Conservation (phyloP, 2,113 vertebrate species). For the Spermophilus dauricus region DNA sequence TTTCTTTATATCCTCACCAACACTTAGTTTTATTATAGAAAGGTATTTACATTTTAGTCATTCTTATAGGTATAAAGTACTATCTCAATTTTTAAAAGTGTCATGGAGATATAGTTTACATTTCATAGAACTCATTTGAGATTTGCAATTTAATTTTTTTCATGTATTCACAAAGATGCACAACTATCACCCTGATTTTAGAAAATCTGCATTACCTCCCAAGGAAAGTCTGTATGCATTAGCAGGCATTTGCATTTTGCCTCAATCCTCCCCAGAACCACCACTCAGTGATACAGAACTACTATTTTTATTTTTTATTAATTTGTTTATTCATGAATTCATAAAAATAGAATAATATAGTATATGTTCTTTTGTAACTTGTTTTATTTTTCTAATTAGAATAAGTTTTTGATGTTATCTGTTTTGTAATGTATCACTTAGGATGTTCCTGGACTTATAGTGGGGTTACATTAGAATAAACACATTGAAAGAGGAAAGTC, state of each 20-base stretch:
- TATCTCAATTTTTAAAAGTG: background rate
- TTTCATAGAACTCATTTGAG: background rate
- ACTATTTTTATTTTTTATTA: background rate
- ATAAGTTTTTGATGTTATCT: background rate
- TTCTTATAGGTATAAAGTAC: background rate
- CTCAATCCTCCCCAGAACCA: no score
- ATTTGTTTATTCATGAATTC: background rate
- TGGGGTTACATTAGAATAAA: background rate
- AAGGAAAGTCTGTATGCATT: background rate
- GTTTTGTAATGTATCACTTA: background rate
- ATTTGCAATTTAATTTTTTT: background rate
- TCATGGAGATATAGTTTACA: background rate
- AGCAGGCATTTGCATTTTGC: background rate
- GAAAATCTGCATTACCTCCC: background rate
- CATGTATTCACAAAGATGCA: background rate
- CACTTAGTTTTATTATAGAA: background rate
- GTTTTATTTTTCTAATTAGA: background rate
- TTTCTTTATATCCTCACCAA: background rate
- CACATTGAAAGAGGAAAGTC: background rate
- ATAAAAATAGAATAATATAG: background rate
- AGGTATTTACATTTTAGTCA: background rate
- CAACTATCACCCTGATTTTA: background rate
- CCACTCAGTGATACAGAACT: background rate
- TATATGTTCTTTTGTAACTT: background rate
- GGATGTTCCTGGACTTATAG: background rate